phyloP scores from a whole-genome alignment of 2,888 invertebrate genomes.

The Orthosia gothica region DNA sequence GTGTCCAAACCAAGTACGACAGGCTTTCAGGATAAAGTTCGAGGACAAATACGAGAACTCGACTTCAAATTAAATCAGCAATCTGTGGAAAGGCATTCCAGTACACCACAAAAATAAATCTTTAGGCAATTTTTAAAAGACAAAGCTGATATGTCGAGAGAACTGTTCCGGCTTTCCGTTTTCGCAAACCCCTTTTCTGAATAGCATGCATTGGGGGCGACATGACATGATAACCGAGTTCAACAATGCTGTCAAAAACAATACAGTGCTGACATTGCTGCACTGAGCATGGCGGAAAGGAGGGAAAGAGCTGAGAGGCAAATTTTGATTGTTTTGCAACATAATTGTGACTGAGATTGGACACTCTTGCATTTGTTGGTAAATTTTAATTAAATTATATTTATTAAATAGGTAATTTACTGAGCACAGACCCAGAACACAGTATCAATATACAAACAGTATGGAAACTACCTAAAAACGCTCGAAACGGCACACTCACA shows the following conservation, averaged over 20 bases:
- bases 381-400: not conserved
- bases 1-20: no score
- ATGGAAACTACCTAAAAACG: no score
- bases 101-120: not conserved
- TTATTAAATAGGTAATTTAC: no score
- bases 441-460: no score
- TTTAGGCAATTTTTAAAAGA: not conserved
- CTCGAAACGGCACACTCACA: no score
- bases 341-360: not conserved
- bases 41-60: no score
- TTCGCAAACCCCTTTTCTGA: not conserved
- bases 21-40: no score
- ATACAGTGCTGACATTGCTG: conserved; percentile 33
- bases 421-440: no score
- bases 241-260: conserved; percentile 48
- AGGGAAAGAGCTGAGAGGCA: not conserved
- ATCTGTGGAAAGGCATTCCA: no score
- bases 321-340: not conserved
- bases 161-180: conserved; percentile 7
- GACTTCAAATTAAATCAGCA: no score
- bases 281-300: not conserved
- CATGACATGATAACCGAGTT: conserved; percentile 29
- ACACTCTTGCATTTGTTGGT: not conserved
- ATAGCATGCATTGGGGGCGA: not conserved
- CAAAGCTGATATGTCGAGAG: not conserved